Percentiles rank a stretch among this genome's conserved stretches.
phyloP scores from a whole-genome alignment of 2,888 invertebrate genomes.

The Apodemia zela region DNA sequence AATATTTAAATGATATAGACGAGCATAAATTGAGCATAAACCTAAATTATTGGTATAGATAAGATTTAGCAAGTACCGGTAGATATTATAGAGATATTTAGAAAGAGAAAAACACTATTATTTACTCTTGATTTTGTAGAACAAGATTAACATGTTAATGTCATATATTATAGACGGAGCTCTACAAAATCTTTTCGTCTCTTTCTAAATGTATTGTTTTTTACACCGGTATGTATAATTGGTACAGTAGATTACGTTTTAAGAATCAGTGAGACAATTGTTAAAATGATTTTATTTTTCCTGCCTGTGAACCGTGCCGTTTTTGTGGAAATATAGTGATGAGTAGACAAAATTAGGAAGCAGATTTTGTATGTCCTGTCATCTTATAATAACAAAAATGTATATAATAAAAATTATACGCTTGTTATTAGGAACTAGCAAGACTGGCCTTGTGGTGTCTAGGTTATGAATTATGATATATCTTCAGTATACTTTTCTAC shows the following conservation, averaged over 20 bases:
- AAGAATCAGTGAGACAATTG: slow-evolving; percentile 27
- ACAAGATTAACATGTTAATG: not conserved
- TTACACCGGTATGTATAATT: not conserved
- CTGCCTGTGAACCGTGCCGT: slow-evolving; percentile 5
- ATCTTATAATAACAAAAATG: slow-evolving; percentile 11
- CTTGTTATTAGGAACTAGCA: slow-evolving; percentile 16
- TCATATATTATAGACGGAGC: not conserved
- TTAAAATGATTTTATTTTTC: slow-evolving; percentile 11
- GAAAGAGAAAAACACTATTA: not conserved
- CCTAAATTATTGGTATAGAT: no score
- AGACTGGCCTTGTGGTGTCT: slow-evolving; percentile 16
- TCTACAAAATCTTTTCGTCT: slow-evolving; percentile 2
- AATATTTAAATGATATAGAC: slow-evolving; percentile 41
- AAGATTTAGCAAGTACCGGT: not conserved
- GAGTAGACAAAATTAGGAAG: not conserved
- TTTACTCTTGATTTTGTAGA: not conserved
- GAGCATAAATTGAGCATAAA: slow-evolving; percentile 49
- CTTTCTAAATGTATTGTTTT: not conserved
- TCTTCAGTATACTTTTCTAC: slow-evolving; percentile 11
- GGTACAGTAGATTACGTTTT: slow-evolving; percentile 5
- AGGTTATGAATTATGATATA: slow-evolving; percentile 5
- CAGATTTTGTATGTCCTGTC: slow-evolving; percentile 1
- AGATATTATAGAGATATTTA: not conserved
- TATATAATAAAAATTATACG: slow-evolving; percentile 14
- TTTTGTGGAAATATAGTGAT: not conserved